Percentiles rank a stretch among this genome's conserved stretches.
These are phyloP conservation scores for Megaustenia siamemsis DNA, from an alignment of 2,888 invertebrate genomes.

Conservation along the genomic window DNA sequence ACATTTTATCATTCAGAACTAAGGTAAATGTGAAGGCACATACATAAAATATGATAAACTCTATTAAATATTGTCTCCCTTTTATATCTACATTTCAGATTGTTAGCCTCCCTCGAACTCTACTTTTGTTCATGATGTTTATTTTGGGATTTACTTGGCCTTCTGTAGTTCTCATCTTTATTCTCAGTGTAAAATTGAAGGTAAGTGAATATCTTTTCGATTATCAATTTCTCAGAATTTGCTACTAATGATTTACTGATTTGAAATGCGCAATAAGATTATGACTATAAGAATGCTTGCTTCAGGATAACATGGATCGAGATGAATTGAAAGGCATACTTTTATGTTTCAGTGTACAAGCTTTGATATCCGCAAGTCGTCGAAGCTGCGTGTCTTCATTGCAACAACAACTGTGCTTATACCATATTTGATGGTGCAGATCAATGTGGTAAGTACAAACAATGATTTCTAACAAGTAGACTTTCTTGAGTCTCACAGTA, in stretches of 20 bases:
- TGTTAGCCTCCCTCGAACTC: conserved; percentile 89
- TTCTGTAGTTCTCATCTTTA: conserved; percentile 90
- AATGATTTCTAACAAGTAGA: no score
- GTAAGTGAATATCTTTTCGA: conserved; percentile 65
- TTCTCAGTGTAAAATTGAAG: conserved; percentile 88
- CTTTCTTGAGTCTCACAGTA: no score
- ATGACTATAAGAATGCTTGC: no score
- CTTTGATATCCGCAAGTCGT: conserved; percentile 92
- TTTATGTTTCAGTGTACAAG: conserved; percentile 85
- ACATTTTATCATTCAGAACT: no score
- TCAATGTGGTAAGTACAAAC: conserved; percentile 92
- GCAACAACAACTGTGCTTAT: conserved; percentile 92
- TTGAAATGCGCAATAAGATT: no score
- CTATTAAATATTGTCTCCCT: no score
- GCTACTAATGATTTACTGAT: no score
- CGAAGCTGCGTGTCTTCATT: conserved; percentile 90
- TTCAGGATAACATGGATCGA: no score
- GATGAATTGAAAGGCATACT: no score
- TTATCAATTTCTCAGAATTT: no score
- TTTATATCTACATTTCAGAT: conserved; percentile 77
- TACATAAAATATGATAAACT: no score
- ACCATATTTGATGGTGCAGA: conserved; percentile 93
- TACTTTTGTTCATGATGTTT: conserved; percentile 90
- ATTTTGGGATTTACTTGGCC: conserved; percentile 95
- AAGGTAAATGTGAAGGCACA: no score